Base-by-base conservation (phyloP, 2,888 invertebrate genomes). In the Folsomia manolachei region DNA sequence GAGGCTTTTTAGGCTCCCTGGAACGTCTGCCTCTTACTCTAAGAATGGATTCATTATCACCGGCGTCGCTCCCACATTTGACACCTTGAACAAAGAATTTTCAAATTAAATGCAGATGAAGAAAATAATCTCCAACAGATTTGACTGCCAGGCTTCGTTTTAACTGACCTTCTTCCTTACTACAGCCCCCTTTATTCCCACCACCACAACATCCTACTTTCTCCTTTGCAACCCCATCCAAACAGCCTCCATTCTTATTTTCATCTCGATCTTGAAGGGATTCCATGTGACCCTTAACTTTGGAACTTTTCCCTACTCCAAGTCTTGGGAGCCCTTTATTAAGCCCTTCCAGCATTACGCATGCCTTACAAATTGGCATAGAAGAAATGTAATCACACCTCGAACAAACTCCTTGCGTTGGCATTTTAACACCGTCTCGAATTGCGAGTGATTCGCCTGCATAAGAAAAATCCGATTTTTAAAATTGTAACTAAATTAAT, bases 311-410 rank as follows among this genome's bases (percentile, higher is more conserved):
- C 1, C 94, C 93, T 39, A 95, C 91, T n/a, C 94, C 95, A 63
- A 95, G 87, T 83, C 90, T 91, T 0, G 97, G 97, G 63, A 95
- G 84, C 1, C 97, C 97, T 85, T 91, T 89, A 84, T 99, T 98
- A 1, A 99, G 87, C 0, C 98, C 98, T 86, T 98, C 97, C 2
- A 99, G 85, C 71, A 99, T 86, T 0, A 95, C 90, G 84, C 99
- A 99, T 0, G 99, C 98, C 84, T 99, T 98, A 84, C 99, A 99
- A 1, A 97, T 88, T 81, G 90, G 89, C 83, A 97, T 97, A 75
- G 97, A 97, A n/a, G 87, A 87, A 71, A 88, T 86, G 80, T 86
- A 98, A 27, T 93, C 92, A 85, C 99, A 99, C 62, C 92, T 87
- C 4, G 86, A 86, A 83, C 98, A 98, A 63, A 86, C 88, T 69